These are phyloP conservation scores for Sphaerophoria taeniata DNA, from an alignment of 2,888 invertebrate genomes.

Conservation along the genomic window DNA sequence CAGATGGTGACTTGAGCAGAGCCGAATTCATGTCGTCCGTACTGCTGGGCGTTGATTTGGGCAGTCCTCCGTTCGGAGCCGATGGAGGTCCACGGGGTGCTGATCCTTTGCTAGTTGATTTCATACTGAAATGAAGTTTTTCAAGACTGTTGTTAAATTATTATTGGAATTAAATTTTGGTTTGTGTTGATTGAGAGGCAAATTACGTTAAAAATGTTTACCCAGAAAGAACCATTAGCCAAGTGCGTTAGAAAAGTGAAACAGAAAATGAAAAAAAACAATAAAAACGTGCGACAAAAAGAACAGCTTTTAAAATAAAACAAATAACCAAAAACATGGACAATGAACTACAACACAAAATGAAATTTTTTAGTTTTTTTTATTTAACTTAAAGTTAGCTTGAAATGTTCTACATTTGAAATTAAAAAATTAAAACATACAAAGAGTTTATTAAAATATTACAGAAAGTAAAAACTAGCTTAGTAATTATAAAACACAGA, in stretches of 20 bases:
- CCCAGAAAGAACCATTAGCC: constrained; percentile 44
- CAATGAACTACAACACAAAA: constrained; percentile 31
- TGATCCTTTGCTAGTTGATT: constrained; percentile 77
- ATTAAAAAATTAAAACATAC: constrained; percentile 9
- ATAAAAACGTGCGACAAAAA: constrained; percentile 27
- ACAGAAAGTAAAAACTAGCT: constrained; percentile 51
- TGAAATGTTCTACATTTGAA: constrained; percentile 9
- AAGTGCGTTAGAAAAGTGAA: constrained; percentile 40
- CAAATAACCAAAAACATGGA: not conserved
- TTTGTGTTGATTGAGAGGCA: constrained; percentile 29
- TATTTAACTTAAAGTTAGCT: constrained; percentile 41
- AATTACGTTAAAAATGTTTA: constrained; percentile 19
- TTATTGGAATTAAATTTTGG: constrained; percentile 53
- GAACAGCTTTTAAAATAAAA: constrained; percentile 7
- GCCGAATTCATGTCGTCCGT: constrained; percentile 90
- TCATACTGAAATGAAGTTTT: constrained; percentile 78
- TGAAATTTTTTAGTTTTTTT: constrained; percentile 30
- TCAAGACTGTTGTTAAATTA: constrained; percentile 68
- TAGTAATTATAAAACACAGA: constrained; percentile 65
- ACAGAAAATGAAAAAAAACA: no score
- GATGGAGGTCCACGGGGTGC: constrained; percentile 79
- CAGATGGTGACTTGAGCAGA: constrained; percentile 85
- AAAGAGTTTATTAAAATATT: constrained; percentile 13
- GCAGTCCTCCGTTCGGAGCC: constrained; percentile 77
- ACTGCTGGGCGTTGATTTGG: constrained; percentile 85